These are phyloP conservation scores for Hydrolagus affinis DNA, from an alignment of 2,113 vertebrate genomes.

Conservation along the genomic window DNA sequence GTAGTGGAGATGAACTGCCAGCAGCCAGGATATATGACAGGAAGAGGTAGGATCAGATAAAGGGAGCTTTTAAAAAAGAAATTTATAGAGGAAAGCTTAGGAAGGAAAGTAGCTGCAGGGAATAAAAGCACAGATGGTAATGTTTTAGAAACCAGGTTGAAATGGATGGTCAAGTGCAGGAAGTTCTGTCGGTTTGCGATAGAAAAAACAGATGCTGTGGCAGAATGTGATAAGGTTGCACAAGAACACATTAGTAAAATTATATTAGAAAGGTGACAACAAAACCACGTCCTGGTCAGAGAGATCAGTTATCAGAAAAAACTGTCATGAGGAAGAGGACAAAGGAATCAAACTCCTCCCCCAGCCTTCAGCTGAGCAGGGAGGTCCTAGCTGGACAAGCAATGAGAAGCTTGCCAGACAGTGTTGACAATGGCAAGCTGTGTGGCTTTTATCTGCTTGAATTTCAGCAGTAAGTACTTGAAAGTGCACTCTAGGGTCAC, in stretches of 20 bases:
- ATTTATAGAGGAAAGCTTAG: neutral
- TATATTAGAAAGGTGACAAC: conserved; percentile 12
- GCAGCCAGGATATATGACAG: neutral
- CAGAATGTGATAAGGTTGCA: neutral
- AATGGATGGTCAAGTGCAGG: neutral
- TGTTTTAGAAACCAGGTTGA: neutral
- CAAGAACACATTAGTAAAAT: neutral
- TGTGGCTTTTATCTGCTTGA: too few species aligned
- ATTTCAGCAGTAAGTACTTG: too few species aligned
- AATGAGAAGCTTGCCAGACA: too few species aligned
- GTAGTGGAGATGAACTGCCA: neutral
- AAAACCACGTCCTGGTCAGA: neutral
- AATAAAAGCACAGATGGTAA: neutral
- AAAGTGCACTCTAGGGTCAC: too few species aligned
- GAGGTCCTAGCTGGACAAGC: too few species aligned
- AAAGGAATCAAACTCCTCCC: neutral
- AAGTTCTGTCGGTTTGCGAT: conserved; percentile 5
- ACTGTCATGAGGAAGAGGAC: neutral
- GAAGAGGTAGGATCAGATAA: neutral
- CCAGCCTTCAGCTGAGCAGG: neutral
- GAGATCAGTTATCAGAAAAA: neutral
- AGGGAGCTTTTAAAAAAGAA: neutral
- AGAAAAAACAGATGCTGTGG: neutral
- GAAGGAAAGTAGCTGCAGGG: conserved; percentile 8
- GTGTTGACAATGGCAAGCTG: too few species aligned